Conservation (phyloP, 2,113 vertebrate genomes). For the Eublepharis macularius region DNA sequence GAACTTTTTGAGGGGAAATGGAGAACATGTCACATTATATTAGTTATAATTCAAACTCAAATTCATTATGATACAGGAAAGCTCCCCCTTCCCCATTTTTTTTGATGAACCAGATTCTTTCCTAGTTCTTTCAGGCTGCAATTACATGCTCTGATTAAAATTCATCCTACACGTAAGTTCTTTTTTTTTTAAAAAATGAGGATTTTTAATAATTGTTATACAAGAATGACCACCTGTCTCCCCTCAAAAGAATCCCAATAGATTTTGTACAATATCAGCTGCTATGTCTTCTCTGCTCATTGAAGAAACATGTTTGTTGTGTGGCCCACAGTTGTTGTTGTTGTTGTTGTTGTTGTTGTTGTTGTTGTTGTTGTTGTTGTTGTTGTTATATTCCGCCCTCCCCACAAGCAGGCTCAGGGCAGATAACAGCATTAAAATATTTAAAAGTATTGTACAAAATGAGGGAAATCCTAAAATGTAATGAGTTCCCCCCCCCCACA, state of each 20-base stretch:
- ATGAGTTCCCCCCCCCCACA: slow-evolving; percentile 2
- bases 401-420: too few relatives aligned
- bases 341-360: too few relatives aligned
- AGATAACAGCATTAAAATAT: too few relatives aligned
- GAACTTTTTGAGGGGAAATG: too few relatives aligned
- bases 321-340: too few relatives aligned
- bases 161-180: neutral
- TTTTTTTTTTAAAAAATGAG: neutral
- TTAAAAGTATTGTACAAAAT: neutral
- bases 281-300: slow-evolving; percentile 2
- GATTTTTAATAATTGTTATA: slow-evolving; percentile 10
- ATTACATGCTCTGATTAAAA: neutral
- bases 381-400: too few relatives aligned
- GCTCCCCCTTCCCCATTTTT: too few relatives aligned
- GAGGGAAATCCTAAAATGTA: slow-evolving; percentile 34
- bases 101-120: neutral
- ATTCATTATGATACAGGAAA: too few relatives aligned
- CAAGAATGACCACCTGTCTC: slow-evolving; percentile 19
- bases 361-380: too few relatives aligned
- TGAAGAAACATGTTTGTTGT: slow-evolving; percentile 54
- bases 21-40: too few relatives aligned
- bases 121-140: neutral
- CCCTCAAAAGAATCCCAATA: too few relatives aligned
- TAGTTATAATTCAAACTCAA: too few relatives aligned
- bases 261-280: slow-evolving; percentile 4